These are phyloP conservation scores for Epistrophella euchroma DNA, from an alignment of 2,888 invertebrate species.

Conservation along the genomic window DNA sequence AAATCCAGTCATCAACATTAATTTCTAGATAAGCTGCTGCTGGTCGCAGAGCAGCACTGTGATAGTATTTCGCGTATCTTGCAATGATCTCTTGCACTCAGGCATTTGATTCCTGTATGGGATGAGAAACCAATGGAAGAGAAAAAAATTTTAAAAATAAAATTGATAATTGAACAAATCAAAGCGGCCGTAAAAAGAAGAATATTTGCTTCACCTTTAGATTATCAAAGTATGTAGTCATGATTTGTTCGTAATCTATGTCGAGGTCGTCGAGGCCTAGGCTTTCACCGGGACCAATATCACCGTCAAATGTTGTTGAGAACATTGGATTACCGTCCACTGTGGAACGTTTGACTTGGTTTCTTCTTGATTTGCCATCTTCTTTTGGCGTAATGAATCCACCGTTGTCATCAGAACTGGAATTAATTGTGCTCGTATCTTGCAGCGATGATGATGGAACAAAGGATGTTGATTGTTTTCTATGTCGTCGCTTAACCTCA, in stretches of 20 bases:
- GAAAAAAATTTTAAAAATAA: slow-evolving; percentile 67
- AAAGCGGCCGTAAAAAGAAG: slow-evolving; percentile 41
- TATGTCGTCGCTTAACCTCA: slow-evolving; percentile 76
- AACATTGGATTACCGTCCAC: slow-evolving; percentile 96
- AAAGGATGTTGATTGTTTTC: slow-evolving; percentile 68
- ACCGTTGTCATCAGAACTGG: slow-evolving; percentile 79
- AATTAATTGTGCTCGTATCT: slow-evolving; percentile 74
- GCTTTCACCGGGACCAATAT: slow-evolving; percentile 85
- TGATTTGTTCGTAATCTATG: slow-evolving; percentile 98
- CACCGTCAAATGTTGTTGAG: slow-evolving; percentile 85
- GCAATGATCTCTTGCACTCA: slow-evolving; percentile 95
- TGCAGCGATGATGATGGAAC: slow-evolving; percentile 64
- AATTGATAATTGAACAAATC: slow-evolving; percentile 62
- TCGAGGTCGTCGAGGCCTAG: slow-evolving; percentile 92
- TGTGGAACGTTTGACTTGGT: slow-evolving; percentile 91
- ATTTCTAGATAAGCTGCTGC: slow-evolving; percentile 81
- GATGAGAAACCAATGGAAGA: slow-evolving; percentile 63
- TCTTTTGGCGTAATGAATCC: slow-evolving; percentile 78
- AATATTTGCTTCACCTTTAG: slow-evolving; percentile 89
- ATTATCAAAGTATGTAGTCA: slow-evolving; percentile 99
- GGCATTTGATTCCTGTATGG: slow-evolving; percentile 91
- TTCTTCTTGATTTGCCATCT: slow-evolving; percentile 74
- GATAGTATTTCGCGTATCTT: slow-evolving; percentile 91
- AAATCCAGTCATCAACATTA: slow-evolving; percentile 76
- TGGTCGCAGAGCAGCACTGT: slow-evolving; percentile 85